phyloP scores from a whole-genome alignment of 2,113 vertebrate species.

The Sakesphorus luctuosus region DNA sequence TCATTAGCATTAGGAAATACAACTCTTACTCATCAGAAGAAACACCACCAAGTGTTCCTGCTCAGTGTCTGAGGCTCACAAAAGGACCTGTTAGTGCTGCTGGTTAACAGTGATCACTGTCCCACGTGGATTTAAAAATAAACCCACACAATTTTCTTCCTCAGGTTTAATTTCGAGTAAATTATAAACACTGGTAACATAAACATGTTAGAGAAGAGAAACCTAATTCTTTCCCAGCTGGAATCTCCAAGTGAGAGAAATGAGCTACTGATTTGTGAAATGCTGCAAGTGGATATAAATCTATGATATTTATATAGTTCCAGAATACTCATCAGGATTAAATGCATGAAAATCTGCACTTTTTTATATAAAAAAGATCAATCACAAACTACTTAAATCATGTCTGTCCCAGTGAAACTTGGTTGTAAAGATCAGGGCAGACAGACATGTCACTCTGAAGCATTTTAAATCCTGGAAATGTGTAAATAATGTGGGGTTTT shows the following conservation, averaged over 20 bases:
- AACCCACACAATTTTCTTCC: neutral
- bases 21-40: neutral
- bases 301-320: neutral
- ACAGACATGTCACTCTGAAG: fast-evolving
- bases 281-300: neutral
- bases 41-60: neutral
- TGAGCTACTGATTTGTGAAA: neutral
- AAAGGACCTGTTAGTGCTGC: neutral
- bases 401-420: neutral
- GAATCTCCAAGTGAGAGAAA: neutral
- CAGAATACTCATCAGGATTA: neutral
- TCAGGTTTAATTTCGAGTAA: neutral
- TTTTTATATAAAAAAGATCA: neutral
- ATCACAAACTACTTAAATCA: neutral
- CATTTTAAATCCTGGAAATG: neutral
- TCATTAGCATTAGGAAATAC: neutral
- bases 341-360: neutral
- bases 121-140: neutral
- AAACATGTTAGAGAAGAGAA: neutral
- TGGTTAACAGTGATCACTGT: neutral
- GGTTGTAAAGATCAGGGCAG: neutral
- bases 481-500: neutral
- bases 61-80: neutral
- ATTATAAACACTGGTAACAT: neutral
- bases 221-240: neutral